Conservation (phyloP, 2,888 invertebrate genomes). For the Biston betularia region DNA sequence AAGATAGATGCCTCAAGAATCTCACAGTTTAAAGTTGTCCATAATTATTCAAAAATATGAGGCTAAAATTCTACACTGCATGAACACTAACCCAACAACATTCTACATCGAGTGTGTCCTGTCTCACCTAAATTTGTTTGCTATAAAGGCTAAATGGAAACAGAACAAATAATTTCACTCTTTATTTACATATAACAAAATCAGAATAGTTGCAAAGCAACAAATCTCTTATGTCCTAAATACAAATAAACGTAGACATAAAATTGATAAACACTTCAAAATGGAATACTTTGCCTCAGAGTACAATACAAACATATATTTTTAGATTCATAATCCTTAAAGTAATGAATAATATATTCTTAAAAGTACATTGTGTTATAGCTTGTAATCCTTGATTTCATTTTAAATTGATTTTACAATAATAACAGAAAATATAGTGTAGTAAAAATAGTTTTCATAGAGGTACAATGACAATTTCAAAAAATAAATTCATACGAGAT, state of each 20-base stretch:
- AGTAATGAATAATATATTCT: constrained; percentile 22
- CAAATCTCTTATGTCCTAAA: constrained; percentile 39
- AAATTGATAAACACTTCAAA: constrained; percentile 48
- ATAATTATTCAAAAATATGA: no score
- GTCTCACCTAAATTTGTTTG: no score
- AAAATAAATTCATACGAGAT: constrained; percentile 45
- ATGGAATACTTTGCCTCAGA: constrained; percentile 50
- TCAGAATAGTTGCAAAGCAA: constrained; percentile 44
- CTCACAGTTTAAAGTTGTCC: no score
- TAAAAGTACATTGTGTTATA: constrained; percentile 25
- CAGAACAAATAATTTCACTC: constrained; percentile 43
- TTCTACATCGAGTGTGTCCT: no score
- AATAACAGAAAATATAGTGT: constrained; percentile 26
- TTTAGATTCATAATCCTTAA: constrained; percentile 39
- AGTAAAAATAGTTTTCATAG: constrained; percentile 39
- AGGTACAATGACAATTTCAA: constrained; percentile 28
- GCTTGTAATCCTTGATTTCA: constrained; percentile 12
- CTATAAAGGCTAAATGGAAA: neutral
- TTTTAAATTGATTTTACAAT: constrained; percentile 21
- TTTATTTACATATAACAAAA: constrained; percentile 52
- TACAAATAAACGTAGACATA: constrained; percentile 40
- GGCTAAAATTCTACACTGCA: no score
- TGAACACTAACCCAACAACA: no score
- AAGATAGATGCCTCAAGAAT: no score
- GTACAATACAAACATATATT: constrained; percentile 46